Conservation (phyloP, 2,888 invertebrate genomes). For the Nysson spinosus region DNA sequence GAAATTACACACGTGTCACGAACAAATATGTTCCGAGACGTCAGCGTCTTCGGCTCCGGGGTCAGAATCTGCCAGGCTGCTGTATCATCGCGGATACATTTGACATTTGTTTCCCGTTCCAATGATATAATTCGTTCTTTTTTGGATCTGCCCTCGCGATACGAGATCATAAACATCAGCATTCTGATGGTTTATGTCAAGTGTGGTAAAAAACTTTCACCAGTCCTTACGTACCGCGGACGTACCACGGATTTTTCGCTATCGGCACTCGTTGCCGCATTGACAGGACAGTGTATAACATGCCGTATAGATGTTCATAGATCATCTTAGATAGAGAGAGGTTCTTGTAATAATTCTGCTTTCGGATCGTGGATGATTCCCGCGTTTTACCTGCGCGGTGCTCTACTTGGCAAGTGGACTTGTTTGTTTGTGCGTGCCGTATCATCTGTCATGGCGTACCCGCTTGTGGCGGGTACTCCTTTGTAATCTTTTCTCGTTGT, state of each 20-base stretch:
- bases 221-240: conserved; percentile 35
- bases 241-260: conserved; percentile 37
- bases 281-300: conserved; percentile 30
- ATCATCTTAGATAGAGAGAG: not conserved
- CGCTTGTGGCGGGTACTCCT: conserved; percentile 48
- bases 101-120: conserved; percentile 28
- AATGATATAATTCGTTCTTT: not conserved
- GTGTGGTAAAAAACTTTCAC: conserved; percentile 54
- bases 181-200: conserved; percentile 51
- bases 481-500: conserved; percentile 24
- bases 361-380: conserved; percentile 34
- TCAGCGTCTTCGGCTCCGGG: conserved; percentile 59
- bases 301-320: conserved; percentile 1
- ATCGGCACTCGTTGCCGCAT: conserved; percentile 35
- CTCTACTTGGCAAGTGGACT: conserved; percentile 62
- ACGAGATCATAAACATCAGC: not conserved
- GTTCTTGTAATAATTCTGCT: conserved; percentile 1
- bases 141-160: not conserved
- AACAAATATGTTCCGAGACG: conserved; percentile 62
- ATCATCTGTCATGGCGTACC: conserved; percentile 74
- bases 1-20: conserved; percentile 37
- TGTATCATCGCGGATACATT: conserved; percentile 50
- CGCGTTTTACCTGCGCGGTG: conserved; percentile 49
- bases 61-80: conserved; percentile 55
- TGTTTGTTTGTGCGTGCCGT: conserved; percentile 70